Conservation (phyloP, 2,888 invertebrate species). For the Dugesia japonica region DNA sequence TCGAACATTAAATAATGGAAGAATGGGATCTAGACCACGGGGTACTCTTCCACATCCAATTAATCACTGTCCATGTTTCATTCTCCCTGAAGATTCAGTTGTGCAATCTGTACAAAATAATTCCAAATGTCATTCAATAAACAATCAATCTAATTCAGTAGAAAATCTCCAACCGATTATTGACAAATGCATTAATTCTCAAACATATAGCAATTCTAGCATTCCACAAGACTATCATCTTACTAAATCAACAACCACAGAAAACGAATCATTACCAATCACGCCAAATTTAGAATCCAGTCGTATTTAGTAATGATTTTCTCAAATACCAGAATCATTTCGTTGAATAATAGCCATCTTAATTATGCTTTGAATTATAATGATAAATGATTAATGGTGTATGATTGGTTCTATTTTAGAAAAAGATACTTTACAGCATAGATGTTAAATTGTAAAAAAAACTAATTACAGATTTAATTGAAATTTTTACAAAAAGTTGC, state of each 20-base stretch:
- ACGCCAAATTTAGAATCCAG: background rate
- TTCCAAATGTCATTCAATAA: background rate
- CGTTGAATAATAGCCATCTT: background rate
- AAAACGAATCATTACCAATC: background rate
- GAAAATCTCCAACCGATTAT: background rate
- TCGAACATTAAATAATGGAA: background rate
- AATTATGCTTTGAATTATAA: background rate
- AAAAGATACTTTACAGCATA: no score
- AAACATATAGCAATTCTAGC: background rate
- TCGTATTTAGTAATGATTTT: no score
- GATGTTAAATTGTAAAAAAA: no score
- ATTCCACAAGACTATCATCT: background rate
- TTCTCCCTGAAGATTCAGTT: background rate
- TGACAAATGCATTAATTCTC: constrained; percentile 4
- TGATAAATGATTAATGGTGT: no score
- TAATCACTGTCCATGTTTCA: background rate
- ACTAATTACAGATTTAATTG: background rate
- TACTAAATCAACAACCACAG: background rate
- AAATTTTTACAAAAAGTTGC: background rate
- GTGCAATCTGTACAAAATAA: background rate
- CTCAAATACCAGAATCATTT: no score
- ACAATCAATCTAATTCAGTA: background rate
- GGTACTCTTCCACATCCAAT: background rate
- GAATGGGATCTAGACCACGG: background rate
- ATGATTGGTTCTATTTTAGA: no score